Percentiles rank a stretch among this genome's conserved stretches.
Evolutionary conservation across 53 echinoderm and acorn worm genomes (phyloP).

Genomic region (Holothuria scabra): DNA sequence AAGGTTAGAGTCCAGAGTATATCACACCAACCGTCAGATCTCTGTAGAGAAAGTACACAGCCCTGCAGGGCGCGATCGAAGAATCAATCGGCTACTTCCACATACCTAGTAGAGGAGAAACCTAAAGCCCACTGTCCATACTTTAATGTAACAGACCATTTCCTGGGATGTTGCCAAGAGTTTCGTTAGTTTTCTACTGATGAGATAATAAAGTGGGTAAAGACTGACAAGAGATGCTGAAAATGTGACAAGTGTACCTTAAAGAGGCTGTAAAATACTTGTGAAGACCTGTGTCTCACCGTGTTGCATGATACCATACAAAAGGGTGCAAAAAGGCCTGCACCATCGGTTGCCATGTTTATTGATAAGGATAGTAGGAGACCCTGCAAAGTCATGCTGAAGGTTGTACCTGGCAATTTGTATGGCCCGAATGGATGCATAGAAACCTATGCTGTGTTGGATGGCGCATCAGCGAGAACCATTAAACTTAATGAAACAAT

Average conservation of each 20-base stretch:
- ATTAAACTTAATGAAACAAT: too few species aligned
- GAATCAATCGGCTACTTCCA: not conserved
- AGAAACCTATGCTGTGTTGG: too few species aligned
- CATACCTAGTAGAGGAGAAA: not conserved
- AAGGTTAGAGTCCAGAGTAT: not conserved
- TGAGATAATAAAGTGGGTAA: not conserved
- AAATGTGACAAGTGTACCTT: conserved; percentile 19
- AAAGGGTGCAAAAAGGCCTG: not conserved
- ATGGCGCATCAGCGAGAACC: too few species aligned
- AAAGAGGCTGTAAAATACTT: not conserved
- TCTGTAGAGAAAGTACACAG: not conserved
- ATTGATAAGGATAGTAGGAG: not conserved
- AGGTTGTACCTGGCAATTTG: conserved; percentile 4
- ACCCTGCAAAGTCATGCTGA: not conserved
- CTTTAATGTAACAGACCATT: not conserved
- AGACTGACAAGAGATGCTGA: conserved; percentile 6
- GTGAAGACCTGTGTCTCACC: too few species aligned
- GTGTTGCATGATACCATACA: too few species aligned
- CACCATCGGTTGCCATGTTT: not conserved
- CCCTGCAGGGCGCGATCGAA: not conserved
- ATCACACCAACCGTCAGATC: too few species aligned
- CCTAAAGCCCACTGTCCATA: too few species aligned
- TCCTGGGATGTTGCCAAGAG: not conserved
- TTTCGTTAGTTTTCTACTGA: too few species aligned
- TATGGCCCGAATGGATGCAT: too few species aligned